Base-by-base conservation (phyloP, 1,140 invertebrate species). In the Caenorhabditis briggsae region DNA sequence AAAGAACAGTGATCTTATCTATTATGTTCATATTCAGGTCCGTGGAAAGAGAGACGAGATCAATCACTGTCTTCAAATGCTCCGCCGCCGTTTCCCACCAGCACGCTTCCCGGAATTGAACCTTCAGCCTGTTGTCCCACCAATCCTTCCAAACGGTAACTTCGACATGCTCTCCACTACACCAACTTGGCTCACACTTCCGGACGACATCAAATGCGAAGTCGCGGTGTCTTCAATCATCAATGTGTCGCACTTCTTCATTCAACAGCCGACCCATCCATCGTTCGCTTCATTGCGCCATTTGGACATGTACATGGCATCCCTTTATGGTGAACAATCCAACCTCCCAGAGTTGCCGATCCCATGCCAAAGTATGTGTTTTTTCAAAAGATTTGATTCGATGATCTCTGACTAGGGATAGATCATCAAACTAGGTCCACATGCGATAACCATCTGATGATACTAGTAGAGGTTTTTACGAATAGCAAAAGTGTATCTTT, bases 141-240 rank as follows among this genome's bases (percentile, higher is more conserved):
- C 89, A 16, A 53, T 83, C 7, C 58, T 89, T 16, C 85, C 86
- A n/a, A 88, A 82, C 55, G 59, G 58, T 23, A 78, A 86, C 48
- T 83, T 86, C 9, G 88, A 89, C 25, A 82, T 87, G 18, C 78
- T 89, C 23, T 50, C 50, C 33, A 70, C 82, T 48, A 85, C 87
- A 50, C 88, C 88, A 61, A 88, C 70, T n/a, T 88, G 70, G 88
- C 93, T 97, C 86, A 95, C 95, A 90, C 93, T 98, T 65, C 95
- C 97, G 85, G 96, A 96, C 91, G 96, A 95, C 59, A 95, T 98
- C n/a, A 96, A 96, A 91, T 96, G 97, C 91, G 96, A 98, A 93
- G 95, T 97, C 0, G 94, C 95, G 56, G 94, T 98, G 59, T 96
- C 95, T 89, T 95, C 95, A 89, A 94, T 97, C 88, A 94, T 96